Percentiles rank a stretch among this genome's conserved stretches.
Evolutionary conservation across 2,113 vertebrate species (phyloP).

Genomic region (Dissostichus mawsoni): DNA sequence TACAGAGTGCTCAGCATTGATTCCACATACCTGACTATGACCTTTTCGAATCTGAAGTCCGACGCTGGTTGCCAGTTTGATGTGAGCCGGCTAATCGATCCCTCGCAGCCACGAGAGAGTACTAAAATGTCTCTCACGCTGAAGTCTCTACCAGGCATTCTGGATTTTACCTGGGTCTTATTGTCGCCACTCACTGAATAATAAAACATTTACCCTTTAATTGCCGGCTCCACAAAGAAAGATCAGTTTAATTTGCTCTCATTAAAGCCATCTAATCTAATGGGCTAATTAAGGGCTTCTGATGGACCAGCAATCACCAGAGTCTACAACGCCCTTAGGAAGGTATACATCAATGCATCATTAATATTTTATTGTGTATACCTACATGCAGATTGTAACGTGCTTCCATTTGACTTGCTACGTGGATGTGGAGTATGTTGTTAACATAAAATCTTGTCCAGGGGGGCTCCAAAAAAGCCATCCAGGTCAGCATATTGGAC

Average conservation of each 20-base stretch:
- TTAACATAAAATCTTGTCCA: slow-evolving; percentile 36
- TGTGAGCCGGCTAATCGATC: slow-evolving; percentile 72
- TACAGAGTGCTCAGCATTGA: slow-evolving; percentile 77
- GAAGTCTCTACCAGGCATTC: slow-evolving; percentile 38
- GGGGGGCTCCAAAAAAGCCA: not conserved
- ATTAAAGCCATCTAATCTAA: slow-evolving; percentile 78
- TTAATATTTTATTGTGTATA: slow-evolving; percentile 80
- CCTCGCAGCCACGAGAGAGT: slow-evolving; percentile 52
- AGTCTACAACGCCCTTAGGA: slow-evolving; percentile 64
- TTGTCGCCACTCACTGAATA: slow-evolving; percentile 67
- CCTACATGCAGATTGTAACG: slow-evolving; percentile 69
- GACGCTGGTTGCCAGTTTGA: slow-evolving; percentile 69
- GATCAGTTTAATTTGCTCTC: slow-evolving; percentile 79
- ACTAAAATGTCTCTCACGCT: slow-evolving; percentile 52
- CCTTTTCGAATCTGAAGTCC: slow-evolving; percentile 78
- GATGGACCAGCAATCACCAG: slow-evolving; percentile 74
- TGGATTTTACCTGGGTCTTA: slow-evolving; percentile 62
- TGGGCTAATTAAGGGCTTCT: slow-evolving; percentile 78
- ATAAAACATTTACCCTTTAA: slow-evolving; percentile 81
- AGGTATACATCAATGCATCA: slow-evolving; percentile 76
- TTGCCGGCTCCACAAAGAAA: slow-evolving; percentile 74
- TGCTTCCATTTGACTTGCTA: slow-evolving; percentile 61
- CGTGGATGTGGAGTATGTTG: slow-evolving; percentile 43
- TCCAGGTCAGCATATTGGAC: slow-evolving; percentile 24
- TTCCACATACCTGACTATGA: slow-evolving; percentile 75